Evolutionary conservation across 2,113 vertebrate species (phyloP), one percentile per base, ranked within the genome.

Genomic region (Anser brachyrhynchus): DNA sequence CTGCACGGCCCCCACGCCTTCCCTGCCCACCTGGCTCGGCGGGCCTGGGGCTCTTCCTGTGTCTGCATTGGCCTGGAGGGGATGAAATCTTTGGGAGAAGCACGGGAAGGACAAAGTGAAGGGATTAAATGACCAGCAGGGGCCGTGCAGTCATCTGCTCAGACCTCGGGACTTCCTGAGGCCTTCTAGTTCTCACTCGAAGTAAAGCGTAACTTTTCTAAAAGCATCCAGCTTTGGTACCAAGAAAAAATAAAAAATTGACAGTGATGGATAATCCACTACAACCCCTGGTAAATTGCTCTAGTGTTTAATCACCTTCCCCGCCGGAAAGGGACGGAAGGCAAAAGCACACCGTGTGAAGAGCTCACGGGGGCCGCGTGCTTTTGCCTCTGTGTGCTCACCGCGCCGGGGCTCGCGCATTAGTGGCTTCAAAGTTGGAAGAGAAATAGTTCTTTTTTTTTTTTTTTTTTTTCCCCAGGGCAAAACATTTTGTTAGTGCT

Each of bases 291-390:
- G 84, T 93, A 92, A 93, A 89, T 89, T 88, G 76, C 78, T 87
- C 73, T 89, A 35, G 46, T 93, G 80, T 89, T 97, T 96, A 96
- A 91, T 95, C 95, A 92, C 86, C 80, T 95, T 90, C 54, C 58
- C 0, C 4, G 31, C 64, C 75, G 41, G 31, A 84, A 87, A 51
- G 9, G 44, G 69, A 72, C 72, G 52, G 33, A 91, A 90, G 18
- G 49, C 6, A 83, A 58, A 82, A 80, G 54, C 75, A 61, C 51
- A 69, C 13, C 29, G 41, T 11, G 14, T 77, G 75, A 92, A 89
- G 87, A 55, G 84, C 84, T 74, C 28, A 0, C 2, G 67, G 61
- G 87, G 61, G 10, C 14, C 17, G 37, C n/a, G 59, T 75, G 46
- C 77, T 31, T 77, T 23, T 54, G 44, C 65, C 10, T 41, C n/a